Base-by-base conservation (phyloP, 2,797 vertebrate species). In the Chelon labrosus region DNA sequence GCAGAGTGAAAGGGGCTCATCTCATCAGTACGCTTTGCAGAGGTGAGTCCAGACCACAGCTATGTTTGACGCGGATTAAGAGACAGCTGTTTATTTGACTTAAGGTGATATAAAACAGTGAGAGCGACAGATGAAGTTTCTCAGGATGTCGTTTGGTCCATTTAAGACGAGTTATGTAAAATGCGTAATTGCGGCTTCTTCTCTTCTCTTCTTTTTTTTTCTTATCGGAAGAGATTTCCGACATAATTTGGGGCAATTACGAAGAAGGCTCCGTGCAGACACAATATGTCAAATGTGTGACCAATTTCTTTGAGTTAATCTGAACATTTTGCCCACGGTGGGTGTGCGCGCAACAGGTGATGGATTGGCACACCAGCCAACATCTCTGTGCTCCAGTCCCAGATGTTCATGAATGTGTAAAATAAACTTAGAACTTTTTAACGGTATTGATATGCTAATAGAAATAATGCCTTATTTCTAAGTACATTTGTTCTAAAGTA, bases 21-120 rank as follows among this genome's bases (percentile, higher is more conserved):
- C 80, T 82, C 83, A 78, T 85, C 80, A 80, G 62, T 56, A n/a
- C 54, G 22, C 63, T 55, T 55, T 62, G 20, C 31, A 76, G 55
- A 91, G 92, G 92, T 93, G 88, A 92, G 92, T 91, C 50, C 37
- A 39, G 61, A 14, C 27, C 62, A 14, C 70, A 4, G 57, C 58
- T 14, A 49, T 1, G 58, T 46, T 79, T 53, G 17, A 31, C 46
- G n/a, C 35, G 0, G 10, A 5, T 27, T 14, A 51, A 1, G 27
- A n/a, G 35, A 17, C 37, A 39, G 44, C n/a, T 9, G n/a, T 14
- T 70, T 22, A 4, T 17, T 10, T 56, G 20, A 2, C n/a, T 14
- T 58, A 50, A 49, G 13, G 42, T 51, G 31, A 52, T 47, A 3
- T 46, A 37, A 3, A 57, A 56, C 57, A 16, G 25, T 20, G 0